Percentiles rank a stretch among this genome's conserved stretches.
These are phyloP conservation scores for Hippocampus barbouri DNA, from an alignment of 2,113 vertebrate species.

Conservation along the genomic window DNA sequence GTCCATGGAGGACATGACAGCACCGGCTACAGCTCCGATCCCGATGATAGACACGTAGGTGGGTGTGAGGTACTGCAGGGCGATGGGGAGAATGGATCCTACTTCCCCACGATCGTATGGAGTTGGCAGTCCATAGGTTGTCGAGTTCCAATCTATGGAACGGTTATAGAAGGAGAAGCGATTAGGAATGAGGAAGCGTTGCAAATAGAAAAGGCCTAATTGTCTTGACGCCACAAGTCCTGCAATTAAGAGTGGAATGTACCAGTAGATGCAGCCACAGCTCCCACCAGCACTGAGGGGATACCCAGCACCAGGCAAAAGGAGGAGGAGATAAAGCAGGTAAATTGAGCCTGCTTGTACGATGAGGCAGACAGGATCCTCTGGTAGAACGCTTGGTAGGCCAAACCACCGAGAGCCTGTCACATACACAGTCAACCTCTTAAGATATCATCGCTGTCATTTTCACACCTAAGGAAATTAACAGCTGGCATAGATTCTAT, in stretches of 20 bases:
- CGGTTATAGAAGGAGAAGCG: not conserved
- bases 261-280: slow-evolving; percentile 80
- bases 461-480: slow-evolving; percentile 4
- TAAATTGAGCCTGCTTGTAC: slow-evolving; percentile 70
- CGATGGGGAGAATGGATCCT: slow-evolving; percentile 59
- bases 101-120: slow-evolving; percentile 46
- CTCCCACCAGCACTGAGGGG: slow-evolving; percentile 76
- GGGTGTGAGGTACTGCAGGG: slow-evolving; percentile 57
- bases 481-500: not conserved
- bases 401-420: slow-evolving; percentile 77
- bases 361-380: slow-evolving; percentile 76
- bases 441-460: not conserved
- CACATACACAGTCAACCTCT: slow-evolving; percentile 15
- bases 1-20: slow-evolving; percentile 73
- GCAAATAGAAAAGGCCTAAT: not conserved
- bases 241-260: slow-evolving; percentile 6
- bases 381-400: slow-evolving; percentile 82
- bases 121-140: slow-evolving; percentile 46
- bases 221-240: not conserved
- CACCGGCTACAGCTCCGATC: slow-evolving; percentile 68
- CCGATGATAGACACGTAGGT: slow-evolving; percentile 46
- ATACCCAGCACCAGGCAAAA: slow-evolving; percentile 73
- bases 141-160: slow-evolving; percentile 63
- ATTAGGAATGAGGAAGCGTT: not conserved
- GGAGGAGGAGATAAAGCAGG: slow-evolving; percentile 71